These are phyloP conservation scores for Eunapius fragilis DNA, from an alignment of 37 sponge, comb jelly and placozoan genomes.

Conservation along the genomic window DNA sequence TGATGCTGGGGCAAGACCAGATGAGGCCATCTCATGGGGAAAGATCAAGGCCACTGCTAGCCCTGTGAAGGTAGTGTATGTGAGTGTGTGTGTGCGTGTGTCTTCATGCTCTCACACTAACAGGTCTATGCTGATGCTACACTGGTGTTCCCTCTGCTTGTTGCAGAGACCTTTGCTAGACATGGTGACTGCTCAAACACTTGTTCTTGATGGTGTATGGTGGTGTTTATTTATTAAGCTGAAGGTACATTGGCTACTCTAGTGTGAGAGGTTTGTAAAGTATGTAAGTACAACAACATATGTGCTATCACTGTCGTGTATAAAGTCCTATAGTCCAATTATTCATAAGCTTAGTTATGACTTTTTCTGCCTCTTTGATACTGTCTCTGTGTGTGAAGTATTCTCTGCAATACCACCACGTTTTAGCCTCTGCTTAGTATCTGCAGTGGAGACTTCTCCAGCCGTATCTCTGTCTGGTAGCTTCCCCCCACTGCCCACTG, in stretches of 20 bases:
- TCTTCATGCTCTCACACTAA: background rate
- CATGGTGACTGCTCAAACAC: too few species aligned
- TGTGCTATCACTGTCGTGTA: too few species aligned
- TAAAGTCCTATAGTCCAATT: too few species aligned
- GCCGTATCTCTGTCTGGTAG: background rate
- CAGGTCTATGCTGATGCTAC: conserved; percentile 84
- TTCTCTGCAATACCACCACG: background rate
- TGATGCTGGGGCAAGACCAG: conserved; percentile 97
- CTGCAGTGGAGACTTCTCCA: background rate
- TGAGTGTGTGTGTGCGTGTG: background rate
- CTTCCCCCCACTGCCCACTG: background rate
- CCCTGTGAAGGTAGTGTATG: conserved; percentile 70
- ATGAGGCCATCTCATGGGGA: conserved; percentile 99
- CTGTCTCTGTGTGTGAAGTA: background rate
- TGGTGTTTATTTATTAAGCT: background rate
- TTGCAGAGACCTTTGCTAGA: conserved; percentile 86
- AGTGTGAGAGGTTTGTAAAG: background rate
- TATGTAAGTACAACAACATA: background rate
- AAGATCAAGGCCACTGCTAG: conserved; percentile 84
- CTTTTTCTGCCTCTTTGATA: background rate
- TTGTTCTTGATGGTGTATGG: background rate
- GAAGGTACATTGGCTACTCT: background rate
- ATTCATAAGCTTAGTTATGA: too few species aligned
- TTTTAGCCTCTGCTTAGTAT: background rate
- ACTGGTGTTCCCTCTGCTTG: conserved; percentile 83